phyloP scores from a whole-genome alignment of 2,797 vertebrate species.

The Masticophis lateralis region DNA sequence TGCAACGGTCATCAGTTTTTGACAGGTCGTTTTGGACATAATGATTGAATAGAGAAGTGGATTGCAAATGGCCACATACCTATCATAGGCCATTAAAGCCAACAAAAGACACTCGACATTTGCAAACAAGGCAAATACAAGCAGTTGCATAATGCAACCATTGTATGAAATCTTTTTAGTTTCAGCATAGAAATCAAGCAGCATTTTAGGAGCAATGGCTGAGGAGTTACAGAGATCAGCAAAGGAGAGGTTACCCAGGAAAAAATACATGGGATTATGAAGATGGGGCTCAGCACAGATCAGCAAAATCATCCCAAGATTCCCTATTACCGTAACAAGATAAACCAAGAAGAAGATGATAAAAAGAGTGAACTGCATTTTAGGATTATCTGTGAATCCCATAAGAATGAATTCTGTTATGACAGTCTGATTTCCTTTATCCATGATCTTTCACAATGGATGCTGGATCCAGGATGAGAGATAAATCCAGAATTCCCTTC shows the following conservation, averaged over 20 bases:
- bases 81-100: conserved; percentile 64
- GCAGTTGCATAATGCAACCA: conserved; percentile 58
- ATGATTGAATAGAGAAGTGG: conserved; percentile 59
- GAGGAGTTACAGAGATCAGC: conserved; percentile 9
- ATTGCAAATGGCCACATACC: conserved; percentile 65
- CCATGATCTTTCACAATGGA: conserved; percentile 27
- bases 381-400: fast-evolving
- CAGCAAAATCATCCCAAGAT: conserved; percentile 13
- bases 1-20: conserved; percentile 46
- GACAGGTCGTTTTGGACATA: conserved; percentile 57
- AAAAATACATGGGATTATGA: conserved; percentile 18
- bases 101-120: conserved; percentile 58
- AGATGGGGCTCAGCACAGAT: conserved; percentile 28
- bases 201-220: conserved; percentile 19
- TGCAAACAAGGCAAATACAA: conserved; percentile 53
- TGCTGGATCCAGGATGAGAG: background rate
- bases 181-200: conserved; percentile 17
- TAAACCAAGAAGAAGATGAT: conserved; percentile 37
- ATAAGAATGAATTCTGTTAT: background rate
- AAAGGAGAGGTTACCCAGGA: conserved; percentile 11
- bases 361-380: background rate
- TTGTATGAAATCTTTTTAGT: conserved; percentile 56
- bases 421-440: conserved; percentile 11
- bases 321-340: conserved; percentile 29
- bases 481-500: background rate